These are phyloP conservation scores for Caenorhabditis sp. DNA, from an alignment of 2,888 invertebrate genomes.

Conservation along the genomic window DNA sequence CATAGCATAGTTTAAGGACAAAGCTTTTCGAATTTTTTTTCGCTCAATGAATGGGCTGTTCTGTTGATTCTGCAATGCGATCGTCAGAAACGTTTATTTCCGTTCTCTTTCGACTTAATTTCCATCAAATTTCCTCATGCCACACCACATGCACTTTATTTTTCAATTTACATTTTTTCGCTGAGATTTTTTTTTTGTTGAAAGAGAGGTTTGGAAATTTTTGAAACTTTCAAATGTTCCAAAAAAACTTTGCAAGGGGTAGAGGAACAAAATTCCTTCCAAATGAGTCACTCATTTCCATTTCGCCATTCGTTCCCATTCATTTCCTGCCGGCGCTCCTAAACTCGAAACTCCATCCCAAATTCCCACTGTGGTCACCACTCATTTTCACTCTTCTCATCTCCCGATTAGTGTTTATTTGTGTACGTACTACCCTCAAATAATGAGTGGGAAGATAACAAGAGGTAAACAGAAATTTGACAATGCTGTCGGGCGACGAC, in stretches of 20 bases:
- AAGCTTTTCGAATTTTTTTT: no score
- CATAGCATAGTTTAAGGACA: background rate
- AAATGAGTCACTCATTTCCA: constrained; percentile 6
- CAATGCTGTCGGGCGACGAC: no score
- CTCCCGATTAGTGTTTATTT: constrained; percentile 15
- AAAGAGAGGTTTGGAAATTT: no score
- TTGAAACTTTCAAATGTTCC: no score
- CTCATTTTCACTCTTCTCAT: constrained; percentile 1
- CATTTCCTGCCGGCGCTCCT: background rate
- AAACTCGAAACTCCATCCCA: background rate
- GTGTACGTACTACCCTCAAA: constrained; percentile 18
- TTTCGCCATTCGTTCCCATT: background rate
- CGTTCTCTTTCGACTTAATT: constrained; percentile 28
- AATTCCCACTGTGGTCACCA: background rate
- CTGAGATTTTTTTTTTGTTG: background rate
- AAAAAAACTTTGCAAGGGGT: no score
- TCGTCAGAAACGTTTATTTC: background rate
- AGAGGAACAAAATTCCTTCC: constrained; percentile 28
- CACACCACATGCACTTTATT: constrained; percentile 9
- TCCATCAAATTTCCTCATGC: constrained; percentile 40
- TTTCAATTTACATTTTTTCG: constrained; percentile 20
- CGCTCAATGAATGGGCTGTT: no score
- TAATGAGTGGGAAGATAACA: constrained; percentile 41
- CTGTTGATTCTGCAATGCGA: background rate
- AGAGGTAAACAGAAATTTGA: constrained; percentile 47